phyloP scores from a whole-genome alignment of 2,113 vertebrate genomes.

The Epinephelus cyanopodus region DNA sequence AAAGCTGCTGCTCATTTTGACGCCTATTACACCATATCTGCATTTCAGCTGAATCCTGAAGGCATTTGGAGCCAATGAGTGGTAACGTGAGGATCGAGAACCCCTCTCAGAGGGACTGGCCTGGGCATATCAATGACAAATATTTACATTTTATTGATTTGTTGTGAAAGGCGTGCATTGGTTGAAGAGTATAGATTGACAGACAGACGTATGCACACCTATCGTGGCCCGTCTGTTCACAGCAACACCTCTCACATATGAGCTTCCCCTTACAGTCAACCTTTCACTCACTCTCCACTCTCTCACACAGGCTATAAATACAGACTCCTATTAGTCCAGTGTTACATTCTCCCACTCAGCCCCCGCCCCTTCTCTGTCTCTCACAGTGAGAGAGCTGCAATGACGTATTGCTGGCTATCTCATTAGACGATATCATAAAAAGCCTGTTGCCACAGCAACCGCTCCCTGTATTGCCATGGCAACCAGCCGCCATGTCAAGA shows the following conservation, averaged over 20 bases:
- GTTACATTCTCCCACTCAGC: slow-evolving; percentile 72
- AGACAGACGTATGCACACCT: neutral
- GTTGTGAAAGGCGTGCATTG: neutral
- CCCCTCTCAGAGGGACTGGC: neutral
- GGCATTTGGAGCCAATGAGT: neutral
- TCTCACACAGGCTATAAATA: slow-evolving; percentile 72
- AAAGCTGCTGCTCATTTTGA: slow-evolving; percentile 5
- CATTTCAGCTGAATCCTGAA: neutral
- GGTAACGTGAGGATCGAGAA: neutral
- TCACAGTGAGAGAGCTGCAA: slow-evolving; percentile 61
- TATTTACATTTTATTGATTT: slow-evolving; percentile 33
- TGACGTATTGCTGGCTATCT: slow-evolving; percentile 75
- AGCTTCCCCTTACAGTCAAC: slow-evolving; percentile 41
- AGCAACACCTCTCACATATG: slow-evolving; percentile 1
- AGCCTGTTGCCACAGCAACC: slow-evolving; percentile 77
- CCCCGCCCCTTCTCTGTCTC: slow-evolving; percentile 44
- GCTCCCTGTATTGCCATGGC: slow-evolving; percentile 75
- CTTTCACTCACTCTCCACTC: slow-evolving; percentile 53
- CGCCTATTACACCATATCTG: slow-evolving; percentile 1
- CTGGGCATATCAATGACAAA: slow-evolving; percentile 2
- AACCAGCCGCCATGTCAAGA: slow-evolving; percentile 74
- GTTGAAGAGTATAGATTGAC: neutral
- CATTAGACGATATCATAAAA: slow-evolving; percentile 82
- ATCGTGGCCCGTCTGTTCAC: neutral
- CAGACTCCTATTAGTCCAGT: slow-evolving; percentile 66